Conservation (phyloP, 2,113 vertebrate genomes). For the Thryonomys swinderianus region DNA sequence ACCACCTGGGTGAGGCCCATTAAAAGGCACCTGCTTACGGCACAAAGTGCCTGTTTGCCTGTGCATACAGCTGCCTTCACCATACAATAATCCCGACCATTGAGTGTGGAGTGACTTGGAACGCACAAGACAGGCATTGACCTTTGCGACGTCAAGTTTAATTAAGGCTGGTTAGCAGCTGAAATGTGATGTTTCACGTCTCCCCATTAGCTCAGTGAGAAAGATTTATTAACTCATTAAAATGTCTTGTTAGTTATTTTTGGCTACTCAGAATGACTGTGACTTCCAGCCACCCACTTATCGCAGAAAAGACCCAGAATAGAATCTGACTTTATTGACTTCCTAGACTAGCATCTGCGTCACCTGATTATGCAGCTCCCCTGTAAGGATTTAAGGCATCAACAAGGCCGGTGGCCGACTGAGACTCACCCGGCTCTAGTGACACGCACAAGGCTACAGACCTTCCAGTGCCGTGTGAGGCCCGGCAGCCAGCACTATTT, state of each 20-base stretch:
- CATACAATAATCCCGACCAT: neutral
- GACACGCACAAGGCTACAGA: neutral
- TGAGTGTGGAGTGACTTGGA: neutral
- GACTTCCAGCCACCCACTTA: slow-evolving; percentile 52
- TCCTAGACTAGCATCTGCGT: neutral
- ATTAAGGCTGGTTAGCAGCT: slow-evolving; percentile 76
- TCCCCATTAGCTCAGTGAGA: slow-evolving; percentile 59
- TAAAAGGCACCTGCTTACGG: neutral
- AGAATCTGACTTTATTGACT: slow-evolving; percentile 47
- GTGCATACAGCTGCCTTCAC: slow-evolving; percentile 27
- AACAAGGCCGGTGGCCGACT: neutral
- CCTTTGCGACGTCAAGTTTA: slow-evolving; percentile 80
- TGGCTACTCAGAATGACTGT: slow-evolving; percentile 55
- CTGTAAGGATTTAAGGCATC: neutral
- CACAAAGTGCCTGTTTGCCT: neutral
- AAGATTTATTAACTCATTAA: slow-evolving; percentile 70
- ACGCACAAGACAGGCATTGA: slow-evolving; percentile 73
- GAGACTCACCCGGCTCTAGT: neutral
- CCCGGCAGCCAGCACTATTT: accelerated
- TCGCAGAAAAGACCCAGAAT: slow-evolving; percentile 44
- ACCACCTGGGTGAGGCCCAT: neutral
- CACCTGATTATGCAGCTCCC: neutral
- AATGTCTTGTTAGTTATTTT: slow-evolving; percentile 57
- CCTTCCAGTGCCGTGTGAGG: neutral
- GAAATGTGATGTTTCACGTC: slow-evolving; percentile 77